Conservation (phyloP, 2,113 vertebrate genomes). For the Ptilorrhoa leucosticta region DNA sequence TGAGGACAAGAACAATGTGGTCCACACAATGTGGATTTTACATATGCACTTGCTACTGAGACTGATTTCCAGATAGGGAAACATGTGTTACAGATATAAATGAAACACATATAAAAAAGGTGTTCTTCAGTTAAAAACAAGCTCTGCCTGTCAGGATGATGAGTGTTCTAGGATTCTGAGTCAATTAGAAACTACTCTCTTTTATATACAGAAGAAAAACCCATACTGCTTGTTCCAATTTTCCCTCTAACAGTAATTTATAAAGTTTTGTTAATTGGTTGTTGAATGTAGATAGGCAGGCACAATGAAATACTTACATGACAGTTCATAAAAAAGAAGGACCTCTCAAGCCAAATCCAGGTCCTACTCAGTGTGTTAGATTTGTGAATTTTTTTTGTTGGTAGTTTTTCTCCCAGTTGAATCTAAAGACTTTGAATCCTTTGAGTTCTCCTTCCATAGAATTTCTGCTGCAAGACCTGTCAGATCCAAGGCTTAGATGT, state of each 20-base stretch:
- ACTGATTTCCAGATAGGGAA: conserved; percentile 35
- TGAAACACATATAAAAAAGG: conserved; percentile 25
- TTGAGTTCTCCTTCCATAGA: background rate
- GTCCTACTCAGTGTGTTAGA: background rate
- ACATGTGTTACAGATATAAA: conserved; percentile 40
- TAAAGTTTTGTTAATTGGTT: conserved; percentile 24
- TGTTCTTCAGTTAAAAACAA: conserved; percentile 49
- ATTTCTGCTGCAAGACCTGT: background rate
- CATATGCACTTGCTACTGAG: background rate
- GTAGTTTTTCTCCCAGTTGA: background rate
- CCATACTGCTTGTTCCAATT: background rate
- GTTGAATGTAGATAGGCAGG: background rate
- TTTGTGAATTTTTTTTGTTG: background rate
- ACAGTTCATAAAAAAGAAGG: background rate
- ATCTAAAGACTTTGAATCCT: background rate
- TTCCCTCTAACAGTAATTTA: background rate
- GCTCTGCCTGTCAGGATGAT: conserved; percentile 46
- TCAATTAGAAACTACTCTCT: conserved; percentile 25
- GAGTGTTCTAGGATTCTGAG: conserved; percentile 31
- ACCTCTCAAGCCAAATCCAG: background rate
- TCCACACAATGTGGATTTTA: background rate
- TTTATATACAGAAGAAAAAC: background rate
- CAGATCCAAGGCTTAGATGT: background rate
- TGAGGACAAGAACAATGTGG: background rate
- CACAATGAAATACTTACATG: background rate